These are phyloP conservation scores for Amiota minor DNA, from an alignment of 2,888 invertebrate species.

Conservation along the genomic window DNA sequence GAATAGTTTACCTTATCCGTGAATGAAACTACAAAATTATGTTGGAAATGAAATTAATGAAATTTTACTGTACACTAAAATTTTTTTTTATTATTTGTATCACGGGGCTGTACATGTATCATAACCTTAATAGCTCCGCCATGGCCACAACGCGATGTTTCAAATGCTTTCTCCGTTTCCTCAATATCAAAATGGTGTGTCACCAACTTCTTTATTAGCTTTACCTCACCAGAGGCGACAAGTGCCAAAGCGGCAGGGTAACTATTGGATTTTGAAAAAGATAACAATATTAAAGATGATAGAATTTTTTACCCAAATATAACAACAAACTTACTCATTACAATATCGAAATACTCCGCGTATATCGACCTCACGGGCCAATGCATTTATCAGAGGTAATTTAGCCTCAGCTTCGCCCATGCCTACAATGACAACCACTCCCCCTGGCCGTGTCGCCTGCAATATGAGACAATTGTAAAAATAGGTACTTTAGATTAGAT, in stretches of 20 bases:
- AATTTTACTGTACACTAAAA: slow-evolving; percentile 42
- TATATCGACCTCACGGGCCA: slow-evolving; percentile 91
- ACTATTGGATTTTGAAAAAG: slow-evolving; percentile 72
- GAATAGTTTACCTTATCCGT: no score
- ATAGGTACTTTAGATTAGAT: background rate
- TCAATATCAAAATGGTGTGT: slow-evolving; percentile 87
- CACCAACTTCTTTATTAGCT: slow-evolving; percentile 85
- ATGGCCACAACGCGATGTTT: slow-evolving; percentile 82
- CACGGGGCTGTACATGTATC: slow-evolving; percentile 81
- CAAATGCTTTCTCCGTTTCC: slow-evolving; percentile 87
- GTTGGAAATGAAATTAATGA: no score
- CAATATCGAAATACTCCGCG: slow-evolving; percentile 94
- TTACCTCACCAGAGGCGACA: slow-evolving; percentile 83
- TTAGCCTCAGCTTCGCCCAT: slow-evolving; percentile 85
- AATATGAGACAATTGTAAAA: slow-evolving; percentile 35
- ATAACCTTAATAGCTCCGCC: slow-evolving; percentile 90
- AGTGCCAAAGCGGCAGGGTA: slow-evolving; percentile 86
- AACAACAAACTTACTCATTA: slow-evolving; percentile 78
- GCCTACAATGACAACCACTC: background rate
- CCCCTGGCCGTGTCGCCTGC: slow-evolving; percentile 69
- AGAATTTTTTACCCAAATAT: slow-evolving; percentile 64
- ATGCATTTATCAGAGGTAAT: slow-evolving; percentile 86
- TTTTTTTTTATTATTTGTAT: slow-evolving; percentile 74
- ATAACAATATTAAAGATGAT: background rate
- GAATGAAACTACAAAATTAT: no score